Evolutionary conservation across 2,113 vertebrate species (phyloP), one percentile per base, ranked within the genome.

Genomic region (Myodes glareolus): DNA sequence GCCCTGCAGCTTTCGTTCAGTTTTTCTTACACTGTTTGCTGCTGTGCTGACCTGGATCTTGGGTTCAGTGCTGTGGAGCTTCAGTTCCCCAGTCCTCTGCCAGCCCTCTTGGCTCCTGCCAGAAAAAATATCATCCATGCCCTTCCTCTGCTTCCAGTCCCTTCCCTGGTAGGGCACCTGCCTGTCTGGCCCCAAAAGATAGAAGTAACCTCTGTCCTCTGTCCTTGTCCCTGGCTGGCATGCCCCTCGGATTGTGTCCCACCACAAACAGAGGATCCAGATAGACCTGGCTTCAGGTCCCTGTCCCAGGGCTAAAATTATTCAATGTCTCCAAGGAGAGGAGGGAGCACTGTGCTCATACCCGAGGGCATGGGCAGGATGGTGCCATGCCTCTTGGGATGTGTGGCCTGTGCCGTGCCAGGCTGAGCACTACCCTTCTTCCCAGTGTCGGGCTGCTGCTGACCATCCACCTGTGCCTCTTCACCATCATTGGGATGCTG

Each of bases 401-500:
- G 19, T 23, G 42, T 5, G 68, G 25, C 13, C 77, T 2, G 14
- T 23, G 1, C 10, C 0, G 0, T 0, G 5, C 12, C 1, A 0
- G 82, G 21, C 92, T 89, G 77, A 94, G 76, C 3, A 1, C n/a
- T 5, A 1, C 7, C 88, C 65, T 90, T 42, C 84, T 82, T 87
- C 78, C 9, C 97, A 99, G 99, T 42, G 99, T 99, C 16, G 97
- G 99, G 96, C 98, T 99, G 52, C 98, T 99, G 1, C 98, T 99
- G 97, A 98, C 98, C 0, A 96, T 99, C 33, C 99, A 99, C 93
- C 98, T 99, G 94, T 99, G 99, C 55, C 98, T 99, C 84, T 99
- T 99, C 96, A 99, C 99, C 23, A 99, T 99, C 99, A 98, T 99
- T 10, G 99, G 99, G 68, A 99, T 99, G 99, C 97, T 99, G 77